A percentile compares a stretch with the other conserved stretches of the same genome.
Conservation (phyloP, 64 coral and sea anemone genomes). For the Pocillopora damicornis region DNA sequence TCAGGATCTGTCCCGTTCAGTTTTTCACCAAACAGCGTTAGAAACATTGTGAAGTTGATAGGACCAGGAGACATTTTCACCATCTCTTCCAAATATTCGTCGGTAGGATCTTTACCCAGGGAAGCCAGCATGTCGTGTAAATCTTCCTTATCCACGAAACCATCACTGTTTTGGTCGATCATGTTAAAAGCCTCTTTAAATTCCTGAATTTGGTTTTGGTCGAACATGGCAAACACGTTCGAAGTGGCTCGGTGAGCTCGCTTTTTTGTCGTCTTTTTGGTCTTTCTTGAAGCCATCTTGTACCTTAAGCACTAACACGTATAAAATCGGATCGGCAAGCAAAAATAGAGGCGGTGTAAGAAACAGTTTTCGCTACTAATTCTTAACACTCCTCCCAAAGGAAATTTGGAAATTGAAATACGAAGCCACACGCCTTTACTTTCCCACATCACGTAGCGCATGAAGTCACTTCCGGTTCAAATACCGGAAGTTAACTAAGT, state of each 20-base stretch:
- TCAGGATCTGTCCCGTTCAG: conserved; percentile 70
- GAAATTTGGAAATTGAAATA: background rate
- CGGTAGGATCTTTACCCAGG: conserved; percentile 63
- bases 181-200: conserved; percentile 74
- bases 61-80: conserved; percentile 55
- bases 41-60: conserved; percentile 76
- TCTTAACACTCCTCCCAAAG: background rate
- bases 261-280: conserved; percentile 68
- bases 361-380: background rate
- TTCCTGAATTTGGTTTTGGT: conserved; percentile 70
- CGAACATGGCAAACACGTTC: conserved; percentile 75
- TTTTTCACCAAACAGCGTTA: conserved; percentile 67
- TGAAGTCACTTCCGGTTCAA: conserved; percentile 1
- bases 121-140: conserved; percentile 67
- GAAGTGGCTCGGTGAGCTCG: conserved; percentile 61
- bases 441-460: background rate
- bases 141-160: conserved; percentile 74
- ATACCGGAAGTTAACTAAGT: background rate
- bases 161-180: conserved; percentile 73
- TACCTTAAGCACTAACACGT: background rate
- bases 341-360: background rate
- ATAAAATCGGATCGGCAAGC: background rate
- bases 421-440: background rate
- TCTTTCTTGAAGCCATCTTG: conserved; percentile 62
- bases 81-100: conserved; percentile 62